Conservation (phyloP, 2,797 vertebrate genomes). For the Paguma larvata region DNA sequence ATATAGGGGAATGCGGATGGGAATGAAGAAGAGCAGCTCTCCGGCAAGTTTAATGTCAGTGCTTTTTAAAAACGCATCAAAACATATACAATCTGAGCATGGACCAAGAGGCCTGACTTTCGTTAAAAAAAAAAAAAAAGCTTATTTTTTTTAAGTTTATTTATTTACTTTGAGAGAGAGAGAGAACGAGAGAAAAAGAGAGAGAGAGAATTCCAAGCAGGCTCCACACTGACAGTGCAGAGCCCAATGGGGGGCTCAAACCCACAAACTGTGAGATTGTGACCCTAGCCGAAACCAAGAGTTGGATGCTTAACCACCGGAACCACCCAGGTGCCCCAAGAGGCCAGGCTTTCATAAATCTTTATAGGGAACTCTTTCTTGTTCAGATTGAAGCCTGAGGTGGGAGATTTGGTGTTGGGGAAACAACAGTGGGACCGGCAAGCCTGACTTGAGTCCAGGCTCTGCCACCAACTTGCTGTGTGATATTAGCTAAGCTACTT, state of each 20-base stretch:
- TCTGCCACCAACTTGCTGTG: neutral
- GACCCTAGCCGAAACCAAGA: too few relatives aligned
- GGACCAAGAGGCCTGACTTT: neutral
- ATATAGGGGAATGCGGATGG: neutral
- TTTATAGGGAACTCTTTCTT: neutral
- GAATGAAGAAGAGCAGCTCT: constrained; percentile 2
- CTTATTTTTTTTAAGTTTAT: too few relatives aligned
- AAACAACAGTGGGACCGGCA: neutral
- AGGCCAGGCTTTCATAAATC: neutral
- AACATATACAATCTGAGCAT: neutral
- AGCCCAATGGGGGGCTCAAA: too few relatives aligned
- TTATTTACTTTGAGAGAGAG: too few relatives aligned
- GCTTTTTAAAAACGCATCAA: neutral
- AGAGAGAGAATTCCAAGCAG: too few relatives aligned
- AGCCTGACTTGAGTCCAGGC: neutral
- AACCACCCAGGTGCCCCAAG: neutral
- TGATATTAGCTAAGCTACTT: neutral
- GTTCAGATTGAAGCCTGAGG: neutral
- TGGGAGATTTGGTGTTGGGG: neutral
- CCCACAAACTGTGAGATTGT: too few relatives aligned
- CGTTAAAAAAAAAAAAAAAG: too few relatives aligned
- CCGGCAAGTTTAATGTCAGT: constrained; percentile 27
- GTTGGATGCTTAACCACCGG: too few relatives aligned
- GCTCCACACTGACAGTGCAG: too few relatives aligned
- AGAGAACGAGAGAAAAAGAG: too few relatives aligned